Evolutionary conservation across 2,888 invertebrate genomes (phyloP).

Genomic region (Drosophila anomalata): DNA sequence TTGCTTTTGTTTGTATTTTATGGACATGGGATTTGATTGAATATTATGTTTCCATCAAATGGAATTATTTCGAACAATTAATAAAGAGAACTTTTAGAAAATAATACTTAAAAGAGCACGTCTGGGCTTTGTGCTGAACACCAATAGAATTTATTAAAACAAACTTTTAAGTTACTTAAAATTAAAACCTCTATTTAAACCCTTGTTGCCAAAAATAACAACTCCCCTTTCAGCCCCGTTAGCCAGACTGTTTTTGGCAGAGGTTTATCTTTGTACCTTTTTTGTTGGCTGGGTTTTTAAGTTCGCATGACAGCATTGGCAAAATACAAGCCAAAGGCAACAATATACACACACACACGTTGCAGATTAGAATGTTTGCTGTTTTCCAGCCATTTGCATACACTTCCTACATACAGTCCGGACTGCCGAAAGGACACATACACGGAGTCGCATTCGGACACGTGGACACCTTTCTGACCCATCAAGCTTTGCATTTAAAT

Average conservation of each 20-base stretch:
- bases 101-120: background rate
- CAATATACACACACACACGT: slow-evolving; percentile 18
- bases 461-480: slow-evolving; percentile 33
- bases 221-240: background rate
- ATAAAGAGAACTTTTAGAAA: background rate
- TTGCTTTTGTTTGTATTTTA: background rate
- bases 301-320: slow-evolving; percentile 32
- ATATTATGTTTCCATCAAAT: background rate
- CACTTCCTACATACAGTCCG: slow-evolving; percentile 7
- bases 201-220: background rate
- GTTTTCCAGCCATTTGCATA: slow-evolving; percentile 45
- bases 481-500: slow-evolving; percentile 36
- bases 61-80: background rate
- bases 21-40: background rate
- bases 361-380: slow-evolving; percentile 41
- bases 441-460: slow-evolving; percentile 14
- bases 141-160: background rate
- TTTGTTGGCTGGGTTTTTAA: slow-evolving; percentile 38
- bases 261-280: slow-evolving; percentile 5
- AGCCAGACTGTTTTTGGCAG: slow-evolving; percentile 5
- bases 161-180: background rate
- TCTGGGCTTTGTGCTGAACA: background rate
- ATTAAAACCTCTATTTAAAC: background rate
- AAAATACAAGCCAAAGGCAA: slow-evolving; percentile 25
- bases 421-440: slow-evolving; percentile 10